Conservation (phyloP, 1,140 invertebrate genomes). For the Danaus melanippus region DNA sequence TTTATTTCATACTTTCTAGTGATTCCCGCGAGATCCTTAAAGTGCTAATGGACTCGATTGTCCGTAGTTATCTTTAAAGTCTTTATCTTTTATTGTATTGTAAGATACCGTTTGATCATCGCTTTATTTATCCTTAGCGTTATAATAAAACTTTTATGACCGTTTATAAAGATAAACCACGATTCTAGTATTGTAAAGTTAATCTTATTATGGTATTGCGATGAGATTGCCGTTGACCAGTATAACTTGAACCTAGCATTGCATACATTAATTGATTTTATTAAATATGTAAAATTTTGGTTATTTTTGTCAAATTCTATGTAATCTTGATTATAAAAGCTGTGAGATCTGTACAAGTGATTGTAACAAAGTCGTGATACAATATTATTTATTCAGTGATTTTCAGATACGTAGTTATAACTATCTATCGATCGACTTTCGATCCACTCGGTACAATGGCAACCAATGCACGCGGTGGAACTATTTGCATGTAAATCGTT, state of each 20-base stretch:
- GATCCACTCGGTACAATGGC: neutral
- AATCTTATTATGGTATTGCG: no score
- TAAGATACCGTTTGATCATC: no score
- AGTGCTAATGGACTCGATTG: conserved; percentile 52
- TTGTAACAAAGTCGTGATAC: neutral
- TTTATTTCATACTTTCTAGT: conserved; percentile 38
- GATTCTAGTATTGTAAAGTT: no score
- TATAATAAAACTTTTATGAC: no score
- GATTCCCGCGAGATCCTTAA: conserved; percentile 51
- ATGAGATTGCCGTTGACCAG: no score
- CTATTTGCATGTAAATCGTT: conserved; percentile 18
- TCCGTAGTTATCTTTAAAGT: neutral
- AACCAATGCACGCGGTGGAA: conserved; percentile 6
- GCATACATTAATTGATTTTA: no score
- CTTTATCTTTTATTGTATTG: no score
- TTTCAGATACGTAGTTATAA: neutral
- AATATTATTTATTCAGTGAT: no score
- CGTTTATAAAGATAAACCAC: no score
- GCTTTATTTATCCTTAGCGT: no score
- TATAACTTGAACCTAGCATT: no score
- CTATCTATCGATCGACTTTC: conserved; percentile 6
- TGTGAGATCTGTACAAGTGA: neutral
- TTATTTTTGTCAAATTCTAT: conserved; percentile 1
- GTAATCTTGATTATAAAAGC: no score
- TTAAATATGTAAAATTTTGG: neutral